Conservation (phyloP, 2,113 vertebrate species). For the Butastur rufipennis region DNA sequence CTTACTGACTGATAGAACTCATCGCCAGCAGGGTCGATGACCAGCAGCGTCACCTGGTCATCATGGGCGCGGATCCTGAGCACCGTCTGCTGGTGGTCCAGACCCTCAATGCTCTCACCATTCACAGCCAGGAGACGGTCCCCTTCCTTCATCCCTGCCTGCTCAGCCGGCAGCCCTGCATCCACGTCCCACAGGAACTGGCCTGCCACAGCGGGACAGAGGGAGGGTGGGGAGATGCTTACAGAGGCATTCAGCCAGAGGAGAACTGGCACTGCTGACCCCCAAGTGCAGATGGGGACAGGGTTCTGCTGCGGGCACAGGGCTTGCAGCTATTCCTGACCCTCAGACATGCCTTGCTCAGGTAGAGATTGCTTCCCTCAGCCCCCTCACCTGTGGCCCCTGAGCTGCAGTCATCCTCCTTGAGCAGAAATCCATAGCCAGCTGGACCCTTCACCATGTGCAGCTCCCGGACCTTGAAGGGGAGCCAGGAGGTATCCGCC, state of each 20-base stretch:
- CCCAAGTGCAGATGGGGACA: accelerated
- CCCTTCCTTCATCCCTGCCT: constrained; percentile 86
- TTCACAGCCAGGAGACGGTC: constrained; percentile 90
- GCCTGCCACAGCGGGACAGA: constrained; percentile 43
- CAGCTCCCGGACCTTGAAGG: constrained; percentile 79
- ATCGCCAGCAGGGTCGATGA: constrained; percentile 77
- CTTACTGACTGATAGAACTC: constrained; percentile 82
- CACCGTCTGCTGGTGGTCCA: constrained; percentile 84
- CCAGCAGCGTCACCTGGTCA: constrained; percentile 72
- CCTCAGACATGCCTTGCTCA: background rate
- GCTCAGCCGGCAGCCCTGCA: constrained; percentile 81
- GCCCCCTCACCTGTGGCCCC: constrained; percentile 72
- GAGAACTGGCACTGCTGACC: background rate
- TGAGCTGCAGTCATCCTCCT: constrained; percentile 77
- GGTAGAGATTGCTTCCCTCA: background rate
- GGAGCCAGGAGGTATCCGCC: constrained; percentile 78
- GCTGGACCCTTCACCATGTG: constrained; percentile 76
- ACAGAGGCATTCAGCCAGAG: background rate
- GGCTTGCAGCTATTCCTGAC: background rate
- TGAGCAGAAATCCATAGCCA: constrained; percentile 91
- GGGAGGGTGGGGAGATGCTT: background rate
- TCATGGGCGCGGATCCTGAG: constrained; percentile 75
- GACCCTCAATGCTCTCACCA: constrained; percentile 78
- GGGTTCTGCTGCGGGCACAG: background rate
- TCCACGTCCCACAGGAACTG: constrained; percentile 90